A percentile compares a stretch with the other conserved stretches of the same genome.
Evolutionary conservation across 2,797 vertebrate species (phyloP).

Genomic region (Sebastes paucispinis): DNA sequence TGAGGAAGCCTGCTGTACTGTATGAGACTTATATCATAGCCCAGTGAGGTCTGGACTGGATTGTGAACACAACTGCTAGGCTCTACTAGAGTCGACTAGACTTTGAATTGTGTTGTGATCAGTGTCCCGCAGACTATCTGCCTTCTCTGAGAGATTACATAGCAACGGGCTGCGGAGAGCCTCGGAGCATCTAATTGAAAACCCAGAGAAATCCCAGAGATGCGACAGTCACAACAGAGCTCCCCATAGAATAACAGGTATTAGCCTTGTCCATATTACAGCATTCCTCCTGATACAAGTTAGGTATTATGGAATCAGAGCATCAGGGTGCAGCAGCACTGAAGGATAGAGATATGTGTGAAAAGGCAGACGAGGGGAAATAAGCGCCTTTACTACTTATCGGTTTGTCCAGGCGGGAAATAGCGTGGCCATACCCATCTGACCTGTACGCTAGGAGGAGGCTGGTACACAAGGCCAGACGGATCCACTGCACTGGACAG

Average conservation of each 20-base stretch:
- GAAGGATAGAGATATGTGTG: constrained; percentile 61
- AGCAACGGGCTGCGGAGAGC: constrained; percentile 58
- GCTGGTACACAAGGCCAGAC: constrained; percentile 26
- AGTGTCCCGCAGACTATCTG: constrained; percentile 58
- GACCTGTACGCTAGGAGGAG: constrained; percentile 35
- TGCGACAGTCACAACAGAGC: constrained; percentile 55
- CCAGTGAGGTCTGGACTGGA: constrained; percentile 22
- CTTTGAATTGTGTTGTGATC: constrained; percentile 57
- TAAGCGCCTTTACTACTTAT: constrained; percentile 79
- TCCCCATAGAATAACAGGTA: constrained; percentile 71
- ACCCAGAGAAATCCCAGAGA: constrained; percentile 64
- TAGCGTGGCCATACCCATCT: constrained; percentile 48
- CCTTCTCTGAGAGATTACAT: constrained; percentile 72
- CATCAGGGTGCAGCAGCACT: constrained; percentile 60
- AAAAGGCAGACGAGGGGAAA: constrained; percentile 54
- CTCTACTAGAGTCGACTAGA: constrained; percentile 17
- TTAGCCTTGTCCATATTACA: constrained; percentile 72
- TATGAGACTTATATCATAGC: neutral
- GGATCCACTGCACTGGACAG: constrained; percentile 14
- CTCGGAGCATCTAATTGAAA: constrained; percentile 81
- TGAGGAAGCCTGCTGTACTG: neutral
- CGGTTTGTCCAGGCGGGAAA: constrained; percentile 69
- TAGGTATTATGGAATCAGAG: constrained; percentile 52
- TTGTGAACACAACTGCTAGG: constrained; percentile 26
- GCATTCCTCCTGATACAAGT: constrained; percentile 61